phyloP scores from a whole-genome alignment of 2,113 vertebrate genomes.

The Glaucomys volans region DNA sequence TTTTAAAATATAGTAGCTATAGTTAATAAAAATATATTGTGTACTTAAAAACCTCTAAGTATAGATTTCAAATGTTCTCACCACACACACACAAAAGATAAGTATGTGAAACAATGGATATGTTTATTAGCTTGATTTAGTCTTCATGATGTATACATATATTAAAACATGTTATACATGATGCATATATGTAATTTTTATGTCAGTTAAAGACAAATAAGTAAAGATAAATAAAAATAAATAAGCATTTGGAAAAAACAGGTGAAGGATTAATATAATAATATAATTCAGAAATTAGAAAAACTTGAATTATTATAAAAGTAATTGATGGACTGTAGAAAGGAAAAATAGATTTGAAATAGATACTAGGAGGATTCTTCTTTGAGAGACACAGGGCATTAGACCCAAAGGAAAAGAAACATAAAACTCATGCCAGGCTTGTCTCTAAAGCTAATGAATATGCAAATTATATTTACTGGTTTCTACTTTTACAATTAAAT shows the following conservation, averaged over 20 bases:
- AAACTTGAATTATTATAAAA: not conserved
- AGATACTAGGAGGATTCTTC: not conserved
- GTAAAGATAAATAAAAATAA: not conserved
- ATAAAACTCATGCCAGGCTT: not conserved
- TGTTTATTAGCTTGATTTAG: not conserved
- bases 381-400: not conserved
- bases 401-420: not conserved
- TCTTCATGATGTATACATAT: not conserved
- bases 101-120: not conserved
- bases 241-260: not conserved
- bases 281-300: not conserved
- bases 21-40: not conserved
- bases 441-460: not conserved
- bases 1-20: not conserved
- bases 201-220: not conserved
- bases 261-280: not conserved
- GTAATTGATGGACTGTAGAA: not conserved
- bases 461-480: not conserved
- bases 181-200: not conserved
- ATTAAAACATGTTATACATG: not conserved
- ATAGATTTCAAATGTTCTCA: not conserved
- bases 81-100: not conserved
- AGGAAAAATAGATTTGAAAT: not conserved
- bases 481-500: constrained; percentile 30
- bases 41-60: not conserved